Base-by-base conservation (phyloP, 2,888 invertebrate species). In the Dorcus parallelipipedus region DNA sequence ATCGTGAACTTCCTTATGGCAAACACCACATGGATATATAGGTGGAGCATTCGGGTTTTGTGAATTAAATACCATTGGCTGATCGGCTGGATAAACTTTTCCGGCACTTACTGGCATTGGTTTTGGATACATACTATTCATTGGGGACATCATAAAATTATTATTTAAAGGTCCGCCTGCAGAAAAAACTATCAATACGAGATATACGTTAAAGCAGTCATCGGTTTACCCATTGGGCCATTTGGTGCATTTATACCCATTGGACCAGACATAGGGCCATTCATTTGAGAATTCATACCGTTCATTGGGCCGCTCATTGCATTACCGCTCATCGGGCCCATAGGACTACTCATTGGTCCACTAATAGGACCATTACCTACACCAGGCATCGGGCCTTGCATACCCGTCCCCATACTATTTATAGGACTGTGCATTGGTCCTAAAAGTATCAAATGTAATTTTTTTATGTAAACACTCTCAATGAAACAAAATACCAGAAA, bases 11-110 rank as follows among this genome's bases (percentile, higher is more conserved):
- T 98, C 97, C 81, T 96, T 96, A 80, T 96, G 97, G 81, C 97
- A 98, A 58, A 93, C 89, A 63, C 97, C 97, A 81, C 97, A 98
- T 0, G 97, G 96, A 78, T 97, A 97, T 67, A 97, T 97, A 2
- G 97, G 97, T 50, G 97, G 97, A 53, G 97, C 97, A 78, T 97
- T 97, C 0, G 97, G 97, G 80, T 97, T 98, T 79, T 97, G 95
- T 45, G 96, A 94, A 80, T 97, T 97, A 77, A 96, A 97, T 63
- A 97, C 95, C 95, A 97, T 96, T 0, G 96, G 92, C 76, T 96
- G 95, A 76, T 96, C 94, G 4, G 92, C 91, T 48, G 97, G 97
- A 80, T 97, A 97, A 60, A 95, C 89, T 84, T 94, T 92, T 49
- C 91, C 91, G 52, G 94, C 93, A 76, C 92, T 91, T 62, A 94